These are phyloP conservation scores for Sepiola atlantica DNA, from an alignment of 2,888 invertebrate genomes.

Conservation along the genomic window DNA sequence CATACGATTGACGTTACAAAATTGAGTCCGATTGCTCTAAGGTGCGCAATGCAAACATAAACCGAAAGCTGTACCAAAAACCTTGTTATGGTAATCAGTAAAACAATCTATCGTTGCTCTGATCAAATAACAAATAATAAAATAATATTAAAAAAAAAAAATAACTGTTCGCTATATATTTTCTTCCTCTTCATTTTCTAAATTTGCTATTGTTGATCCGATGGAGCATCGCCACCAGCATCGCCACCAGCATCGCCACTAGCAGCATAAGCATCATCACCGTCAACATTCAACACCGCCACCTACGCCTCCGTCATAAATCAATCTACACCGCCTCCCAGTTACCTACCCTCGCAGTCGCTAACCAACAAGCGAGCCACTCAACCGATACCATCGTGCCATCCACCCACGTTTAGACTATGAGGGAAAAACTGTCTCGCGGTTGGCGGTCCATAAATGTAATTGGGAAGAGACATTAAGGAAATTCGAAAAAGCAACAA, in stretches of 20 bases:
- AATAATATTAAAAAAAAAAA: not conserved
- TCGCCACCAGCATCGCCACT: not conserved
- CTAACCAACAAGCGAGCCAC: not conserved
- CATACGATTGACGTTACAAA: not conserved
- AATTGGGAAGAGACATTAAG: not conserved
- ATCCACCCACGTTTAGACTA: not conserved
- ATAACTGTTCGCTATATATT: not conserved
- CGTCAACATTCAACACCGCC: not conserved
- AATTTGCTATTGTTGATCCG: not conserved
- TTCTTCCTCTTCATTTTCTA: not conserved
- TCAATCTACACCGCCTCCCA: no score
- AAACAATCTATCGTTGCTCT: not conserved
- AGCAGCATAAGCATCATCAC: not conserved
- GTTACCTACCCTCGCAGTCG: not conserved
- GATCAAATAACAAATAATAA: not conserved
- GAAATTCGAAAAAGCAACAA: not conserved
- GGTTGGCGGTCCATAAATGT: conserved; percentile 4
- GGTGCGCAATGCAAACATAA: not conserved
- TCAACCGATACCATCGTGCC: not conserved
- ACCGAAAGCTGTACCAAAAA: not conserved
- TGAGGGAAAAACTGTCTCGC: not conserved
- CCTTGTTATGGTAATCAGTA: not conserved
- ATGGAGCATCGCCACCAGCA: not conserved
- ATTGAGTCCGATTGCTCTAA: not conserved
- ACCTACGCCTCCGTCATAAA: not conserved